Conservation (phyloP, 2,888 invertebrate genomes). For the Hemicrepidius hirtus region DNA sequence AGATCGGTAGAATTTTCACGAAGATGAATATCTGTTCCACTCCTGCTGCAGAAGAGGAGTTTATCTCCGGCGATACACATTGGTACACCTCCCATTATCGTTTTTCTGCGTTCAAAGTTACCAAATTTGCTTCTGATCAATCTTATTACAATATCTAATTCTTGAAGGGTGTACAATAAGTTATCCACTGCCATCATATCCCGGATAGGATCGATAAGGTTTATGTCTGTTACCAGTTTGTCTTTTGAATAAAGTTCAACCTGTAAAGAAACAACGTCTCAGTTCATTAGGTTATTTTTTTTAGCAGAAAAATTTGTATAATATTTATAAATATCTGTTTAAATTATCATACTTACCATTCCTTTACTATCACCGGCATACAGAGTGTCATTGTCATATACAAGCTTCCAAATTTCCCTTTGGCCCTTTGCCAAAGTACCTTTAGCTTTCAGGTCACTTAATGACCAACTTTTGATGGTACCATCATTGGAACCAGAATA, state of each 20-base stretch:
- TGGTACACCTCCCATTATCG: conserved; percentile 76
- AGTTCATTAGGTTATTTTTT: too few relatives aligned
- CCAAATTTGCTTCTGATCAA: too few relatives aligned
- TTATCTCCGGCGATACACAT: conserved; percentile 72
- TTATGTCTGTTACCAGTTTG: conserved; percentile 72
- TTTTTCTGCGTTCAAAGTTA: conserved; percentile 69
- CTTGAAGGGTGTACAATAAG: conserved; percentile 77
- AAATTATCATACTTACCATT: conserved; percentile 72
- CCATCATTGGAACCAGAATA: conserved; percentile 81
- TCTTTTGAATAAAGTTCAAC: conserved; percentile 76
- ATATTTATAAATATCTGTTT: too few relatives aligned
- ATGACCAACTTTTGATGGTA: conserved; percentile 76
- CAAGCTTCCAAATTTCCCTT: conserved; percentile 71
- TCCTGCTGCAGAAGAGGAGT: conserved; percentile 73
- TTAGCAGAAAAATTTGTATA: too few relatives aligned
- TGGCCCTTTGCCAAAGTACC: conserved; percentile 67
- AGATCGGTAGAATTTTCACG: conserved; percentile 73
- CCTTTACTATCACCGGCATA: conserved; percentile 79
- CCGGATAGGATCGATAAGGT: conserved; percentile 79
- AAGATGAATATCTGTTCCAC: conserved; percentile 75
- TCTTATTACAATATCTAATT: conserved; percentile 76
- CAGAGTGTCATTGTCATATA: conserved; percentile 69
- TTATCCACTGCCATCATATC: conserved; percentile 75
- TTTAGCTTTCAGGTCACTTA: conserved; percentile 70
- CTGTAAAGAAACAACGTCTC: conserved; percentile 65